Percentiles rank a stretch among this genome's conserved stretches.
These are phyloP conservation scores for Marisa cornuarietis DNA, from an alignment of 1,140 invertebrate genomes.

Conservation along the genomic window DNA sequence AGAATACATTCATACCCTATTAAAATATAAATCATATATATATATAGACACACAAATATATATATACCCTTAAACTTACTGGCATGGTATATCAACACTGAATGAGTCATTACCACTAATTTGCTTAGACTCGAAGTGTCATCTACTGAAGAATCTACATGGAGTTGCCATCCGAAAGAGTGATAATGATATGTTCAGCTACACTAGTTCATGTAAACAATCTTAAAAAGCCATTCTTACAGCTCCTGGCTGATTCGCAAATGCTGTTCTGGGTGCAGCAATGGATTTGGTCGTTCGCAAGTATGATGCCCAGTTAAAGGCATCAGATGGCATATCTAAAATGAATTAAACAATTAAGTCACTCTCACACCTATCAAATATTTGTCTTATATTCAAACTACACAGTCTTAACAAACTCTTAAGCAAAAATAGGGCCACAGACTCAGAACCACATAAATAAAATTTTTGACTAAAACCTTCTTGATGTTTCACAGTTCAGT, in stretches of 20 bases:
- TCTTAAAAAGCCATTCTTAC: constrained; percentile 59
- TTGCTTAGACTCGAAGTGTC: no score
- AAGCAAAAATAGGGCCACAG: no score
- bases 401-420: neutral
- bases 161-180: no score
- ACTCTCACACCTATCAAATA: neutral
- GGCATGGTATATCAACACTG: neutral
- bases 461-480: no score
- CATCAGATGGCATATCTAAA: constrained; percentile 57
- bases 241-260: constrained; percentile 72
- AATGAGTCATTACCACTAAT: neutral
- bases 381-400: neutral
- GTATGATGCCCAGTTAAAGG: constrained; percentile 88
- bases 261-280: constrained; percentile 82
- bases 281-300: constrained; percentile 79
- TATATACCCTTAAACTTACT: neutral
- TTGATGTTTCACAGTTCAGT: no score
- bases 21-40: neutral
- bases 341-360: constrained; percentile 9
- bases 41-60: no score
- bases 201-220: no score
- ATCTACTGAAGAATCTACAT: no score
- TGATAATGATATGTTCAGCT: no score
- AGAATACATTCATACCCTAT: no score
- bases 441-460: no score